These are phyloP conservation scores for Itoplectis maculator DNA, from an alignment of 2,888 invertebrate genomes.

Conservation along the genomic window DNA sequence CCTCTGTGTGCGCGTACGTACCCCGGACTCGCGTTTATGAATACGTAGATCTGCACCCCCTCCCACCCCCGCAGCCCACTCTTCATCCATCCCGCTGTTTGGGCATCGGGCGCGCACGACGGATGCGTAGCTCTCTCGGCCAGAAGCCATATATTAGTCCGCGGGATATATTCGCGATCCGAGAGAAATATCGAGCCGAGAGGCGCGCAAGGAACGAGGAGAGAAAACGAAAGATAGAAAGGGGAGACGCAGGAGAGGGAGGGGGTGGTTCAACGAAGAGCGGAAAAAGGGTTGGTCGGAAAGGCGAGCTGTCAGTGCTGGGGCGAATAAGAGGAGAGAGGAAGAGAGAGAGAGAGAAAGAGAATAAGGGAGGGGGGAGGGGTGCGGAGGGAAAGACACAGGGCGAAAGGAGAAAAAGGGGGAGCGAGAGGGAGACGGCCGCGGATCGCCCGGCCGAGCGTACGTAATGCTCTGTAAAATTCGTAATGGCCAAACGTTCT, in stretches of 20 bases:
- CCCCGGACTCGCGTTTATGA: slow-evolving; percentile 75
- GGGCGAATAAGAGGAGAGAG: slow-evolving; percentile 20
- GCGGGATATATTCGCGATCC: slow-evolving; percentile 78
- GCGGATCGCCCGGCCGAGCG: slow-evolving; percentile 57
- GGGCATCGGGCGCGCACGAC: slow-evolving; percentile 46
- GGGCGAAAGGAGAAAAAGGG: slow-evolving; percentile 75
- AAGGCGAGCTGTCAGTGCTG: slow-evolving; percentile 45
- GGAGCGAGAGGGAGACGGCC: slow-evolving; percentile 63
- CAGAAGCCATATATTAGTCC: slow-evolving; percentile 81
- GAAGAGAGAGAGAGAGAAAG: slow-evolving; percentile 65
- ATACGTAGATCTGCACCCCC: slow-evolving; percentile 68
- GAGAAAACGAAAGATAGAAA: slow-evolving; percentile 36
- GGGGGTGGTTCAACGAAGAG: no score
- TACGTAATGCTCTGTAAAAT: slow-evolving; percentile 79
- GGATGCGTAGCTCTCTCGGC: slow-evolving; percentile 74
- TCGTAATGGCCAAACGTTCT: slow-evolving; percentile 73
- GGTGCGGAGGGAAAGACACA: slow-evolving; percentile 47
- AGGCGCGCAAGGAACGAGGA: slow-evolving; percentile 64
- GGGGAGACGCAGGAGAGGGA: slow-evolving; percentile 40
- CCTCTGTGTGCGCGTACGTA: slow-evolving; percentile 17
- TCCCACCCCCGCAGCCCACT: no score
- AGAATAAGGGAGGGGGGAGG: slow-evolving; percentile 75
- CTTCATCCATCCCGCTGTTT: slow-evolving; percentile 68
- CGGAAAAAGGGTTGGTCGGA: slow-evolving; percentile 58
- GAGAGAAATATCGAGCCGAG: slow-evolving; percentile 82